Evolutionary conservation across 2,888 invertebrate genomes (phyloP), one percentile per base, ranked within the genome.

Genomic region (Rambutsinella grinnellia): DNA sequence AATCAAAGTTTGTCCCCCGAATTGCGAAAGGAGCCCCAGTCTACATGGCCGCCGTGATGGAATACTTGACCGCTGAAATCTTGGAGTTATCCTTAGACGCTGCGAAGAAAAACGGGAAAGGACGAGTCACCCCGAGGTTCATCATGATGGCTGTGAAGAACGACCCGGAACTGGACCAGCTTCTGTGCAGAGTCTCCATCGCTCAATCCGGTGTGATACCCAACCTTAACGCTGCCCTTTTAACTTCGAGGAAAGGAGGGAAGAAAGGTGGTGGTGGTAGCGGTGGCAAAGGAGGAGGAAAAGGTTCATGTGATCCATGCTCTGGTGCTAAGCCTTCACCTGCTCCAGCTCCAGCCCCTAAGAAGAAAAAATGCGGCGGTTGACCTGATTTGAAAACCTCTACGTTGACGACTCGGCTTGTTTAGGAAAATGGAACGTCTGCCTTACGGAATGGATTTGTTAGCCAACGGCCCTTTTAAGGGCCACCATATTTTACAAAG

Each of bases 21-120:
- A 13, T 36, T 36, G 36, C 6, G 36, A 51, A 51, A 51, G 23
- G 53, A 51, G 17, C 19, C 5, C 53, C 81, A 86, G 69, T 89
- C 46, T 46, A 46, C 46, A 46, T 46, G 13, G 46, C 46, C 46
- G 46, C 46, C 10, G 46, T 46, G 13, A 46, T 46, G 13, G 46
- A 46, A 15, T 46, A 46, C 15, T 46, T 46, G 46, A 46, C 46
- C 10, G 46, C 46, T 13, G 46, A 46, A 15, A 15, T 46, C 46
- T 46, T 46, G 46, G 46, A 46, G 46, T 46, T 46, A 15, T 46
- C 46, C 10, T 10, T 10, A 46, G 15, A 46, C 46, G 46, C 46
- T 10, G 46, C 46, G 13, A 10, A 46, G 15, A 46, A 15, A 10
- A 46, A 46, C 46, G 15, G 15, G 15, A 10, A 15, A 15, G 10